A percentile compares a stretch with the other conserved stretches of the same genome.
These are phyloP conservation scores for Drosophila mulleri DNA, from an alignment of 2,888 invertebrate genomes.

Conservation along the genomic window DNA sequence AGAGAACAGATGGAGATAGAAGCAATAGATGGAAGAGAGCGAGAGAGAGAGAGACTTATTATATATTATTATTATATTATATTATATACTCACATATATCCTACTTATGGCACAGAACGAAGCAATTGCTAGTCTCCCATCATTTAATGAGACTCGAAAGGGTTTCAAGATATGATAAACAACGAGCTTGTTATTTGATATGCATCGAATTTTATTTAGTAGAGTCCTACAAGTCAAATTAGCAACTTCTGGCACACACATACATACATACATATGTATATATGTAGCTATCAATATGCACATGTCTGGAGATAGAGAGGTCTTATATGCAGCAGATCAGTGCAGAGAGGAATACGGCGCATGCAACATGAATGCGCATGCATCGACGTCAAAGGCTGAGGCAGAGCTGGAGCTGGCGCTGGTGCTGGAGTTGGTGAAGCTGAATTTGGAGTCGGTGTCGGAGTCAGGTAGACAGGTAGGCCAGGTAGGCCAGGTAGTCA, in stretches of 20 bases:
- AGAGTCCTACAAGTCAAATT: slow-evolving; percentile 1
- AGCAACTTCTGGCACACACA: neutral
- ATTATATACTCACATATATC: too few species aligned
- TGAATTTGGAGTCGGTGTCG: slow-evolving; percentile 15
- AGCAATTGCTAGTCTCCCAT: too few species aligned
- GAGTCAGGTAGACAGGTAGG: slow-evolving; percentile 31
- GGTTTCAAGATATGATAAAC: neutral
- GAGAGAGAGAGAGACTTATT: too few species aligned
- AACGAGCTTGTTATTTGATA: neutral
- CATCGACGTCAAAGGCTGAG: neutral
- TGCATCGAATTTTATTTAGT: neutral
- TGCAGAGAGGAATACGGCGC: slow-evolving; percentile 3
- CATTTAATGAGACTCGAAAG: too few species aligned
- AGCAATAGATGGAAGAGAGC: too few species aligned
- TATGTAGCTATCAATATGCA: neutral
- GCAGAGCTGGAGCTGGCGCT: neutral
- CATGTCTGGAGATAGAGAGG: neutral
- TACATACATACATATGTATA: too few species aligned
- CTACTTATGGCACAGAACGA: too few species aligned
- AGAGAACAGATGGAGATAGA: too few species aligned
- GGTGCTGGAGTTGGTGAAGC: neutral
- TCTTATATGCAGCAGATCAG: neutral
- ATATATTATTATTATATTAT: too few species aligned
- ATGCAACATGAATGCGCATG: slow-evolving; percentile 6
- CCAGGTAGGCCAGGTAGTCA: slow-evolving; percentile 41